Base-by-base conservation (phyloP, 2,797 vertebrate species). In the Xiphophorus birchmanni region DNA sequence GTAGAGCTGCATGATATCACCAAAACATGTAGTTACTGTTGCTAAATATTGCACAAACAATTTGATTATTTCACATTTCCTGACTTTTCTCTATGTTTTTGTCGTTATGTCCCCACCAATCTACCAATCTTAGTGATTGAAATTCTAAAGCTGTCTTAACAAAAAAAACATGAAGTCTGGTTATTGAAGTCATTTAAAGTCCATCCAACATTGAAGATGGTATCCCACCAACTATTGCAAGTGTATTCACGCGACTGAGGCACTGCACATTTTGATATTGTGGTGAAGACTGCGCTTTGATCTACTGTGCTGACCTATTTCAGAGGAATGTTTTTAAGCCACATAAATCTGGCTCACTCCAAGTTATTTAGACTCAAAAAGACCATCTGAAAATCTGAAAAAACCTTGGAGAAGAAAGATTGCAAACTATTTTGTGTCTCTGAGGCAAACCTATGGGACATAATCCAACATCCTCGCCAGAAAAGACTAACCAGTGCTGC, bases 401-500 rank as follows among this genome's bases (percentile, higher is more conserved):
- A 23, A n/a, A n/a, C 23, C 23, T 26, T 15, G 67, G 42, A 72
- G 69, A 73, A 29, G 42, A n/a, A 45, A 44, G 12, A 45, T 15
- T 15, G 7, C 2, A 72, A 13, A 29, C 7, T n/a, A 11, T 47
- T 40, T 44, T 23, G 40, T 44, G 42, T 71, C 40, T 71, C 37
- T 71, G 23, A 44, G 23, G 40, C 23, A 44, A 69, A 69, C 29
- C 29, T 6, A 44, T 13, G 2, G 23, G 40, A 15, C 26, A 6
- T 12, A 69, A 40, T 69, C 21, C 65, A 40, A 1, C 10, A 71
- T 71, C 13, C 23, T 26, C 4, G 11, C 67, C 26, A n/a, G 12
- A 13, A 44, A 71, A 71, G 0, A 29, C 74, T 93, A 81, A 99
- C 98, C 96, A 0, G 96, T 93, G 0, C 95, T 95, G 89, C 96